phyloP scores from a whole-genome alignment of 1,140 invertebrate species.

The Octopus sinensis region DNA sequence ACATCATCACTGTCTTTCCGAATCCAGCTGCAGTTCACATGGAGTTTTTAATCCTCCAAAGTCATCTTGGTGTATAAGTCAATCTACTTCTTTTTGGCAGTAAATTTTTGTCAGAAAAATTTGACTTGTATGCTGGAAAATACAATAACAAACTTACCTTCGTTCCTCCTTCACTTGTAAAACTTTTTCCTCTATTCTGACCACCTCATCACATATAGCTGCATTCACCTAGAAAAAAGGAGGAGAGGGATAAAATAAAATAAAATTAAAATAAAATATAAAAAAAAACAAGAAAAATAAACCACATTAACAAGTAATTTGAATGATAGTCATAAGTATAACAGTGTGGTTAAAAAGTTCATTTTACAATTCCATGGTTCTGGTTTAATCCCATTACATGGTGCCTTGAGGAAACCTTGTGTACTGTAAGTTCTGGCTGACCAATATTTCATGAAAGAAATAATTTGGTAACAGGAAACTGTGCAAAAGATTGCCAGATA shows the following conservation, averaged over 20 bases:
- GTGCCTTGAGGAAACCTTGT: too few species aligned
- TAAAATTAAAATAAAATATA: neutral
- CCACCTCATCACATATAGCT: constrained; percentile 76
- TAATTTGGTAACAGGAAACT: too few species aligned
- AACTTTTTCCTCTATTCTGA: constrained; percentile 73
- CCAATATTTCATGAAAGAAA: too few species aligned
- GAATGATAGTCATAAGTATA: neutral
- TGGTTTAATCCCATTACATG: too few species aligned
- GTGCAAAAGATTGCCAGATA: too few species aligned
- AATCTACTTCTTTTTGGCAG: too few species aligned
- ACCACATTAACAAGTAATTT: neutral
- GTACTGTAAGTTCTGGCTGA: too few species aligned
- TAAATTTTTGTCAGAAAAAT: neutral
- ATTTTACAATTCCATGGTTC: too few species aligned
- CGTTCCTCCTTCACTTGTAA: constrained; percentile 73
- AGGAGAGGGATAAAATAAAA: neutral
- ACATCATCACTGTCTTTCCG: too few species aligned
- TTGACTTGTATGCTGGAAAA: neutral
- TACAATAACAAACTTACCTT: constrained; percentile 58
- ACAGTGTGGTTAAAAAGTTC: neutral
- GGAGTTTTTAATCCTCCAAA: too few species aligned
- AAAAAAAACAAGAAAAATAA: neutral
- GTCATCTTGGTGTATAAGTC: too few species aligned
- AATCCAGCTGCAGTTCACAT: too few species aligned
- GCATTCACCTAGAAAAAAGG: constrained; percentile 70